Conservation (phyloP, 2,888 invertebrate species). For the Netelia fuscicornis region DNA sequence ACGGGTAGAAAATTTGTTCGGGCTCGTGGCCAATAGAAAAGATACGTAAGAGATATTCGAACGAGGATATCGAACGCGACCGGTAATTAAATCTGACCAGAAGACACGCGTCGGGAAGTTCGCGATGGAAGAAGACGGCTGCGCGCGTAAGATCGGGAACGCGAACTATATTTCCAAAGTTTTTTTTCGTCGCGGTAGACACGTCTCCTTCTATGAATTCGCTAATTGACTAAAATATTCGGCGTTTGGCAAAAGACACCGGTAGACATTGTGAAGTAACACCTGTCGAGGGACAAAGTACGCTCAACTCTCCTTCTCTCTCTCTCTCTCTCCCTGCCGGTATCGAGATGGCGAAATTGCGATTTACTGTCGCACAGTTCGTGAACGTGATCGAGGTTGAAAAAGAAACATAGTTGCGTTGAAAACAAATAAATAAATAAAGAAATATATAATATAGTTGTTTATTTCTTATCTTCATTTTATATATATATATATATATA, state of each 20-base stretch:
- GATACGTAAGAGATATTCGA: conserved; percentile 11
- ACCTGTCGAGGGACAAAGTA: not conserved
- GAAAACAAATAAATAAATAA: not conserved
- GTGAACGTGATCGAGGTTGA: conserved; percentile 65
- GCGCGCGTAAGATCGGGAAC: not conserved
- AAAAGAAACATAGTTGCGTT: not conserved
- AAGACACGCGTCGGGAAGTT: too few species aligned
- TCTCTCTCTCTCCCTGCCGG: not conserved
- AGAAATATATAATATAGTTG: not conserved
- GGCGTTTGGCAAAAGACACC: not conserved
- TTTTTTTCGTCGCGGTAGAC: too few species aligned
- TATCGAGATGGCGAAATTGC: conserved; percentile 72
- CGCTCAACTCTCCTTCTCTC: not conserved
- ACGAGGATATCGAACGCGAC: conserved; percentile 40
- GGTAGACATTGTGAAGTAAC: not conserved
- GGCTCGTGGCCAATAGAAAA: conserved; percentile 44
- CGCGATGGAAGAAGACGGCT: not conserved
- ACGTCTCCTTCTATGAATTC: not conserved
- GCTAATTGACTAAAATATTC: conserved; percentile 5
- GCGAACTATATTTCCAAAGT: too few species aligned
- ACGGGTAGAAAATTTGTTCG: conserved; percentile 26
- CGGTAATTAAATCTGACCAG: not conserved
- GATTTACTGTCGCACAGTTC: conserved; percentile 62
- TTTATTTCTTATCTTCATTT: not conserved
- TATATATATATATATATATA: not conserved